Evolutionary conservation across 2,113 vertebrate genomes (phyloP).

Genomic region (Dipodomys stephensi): DNA sequence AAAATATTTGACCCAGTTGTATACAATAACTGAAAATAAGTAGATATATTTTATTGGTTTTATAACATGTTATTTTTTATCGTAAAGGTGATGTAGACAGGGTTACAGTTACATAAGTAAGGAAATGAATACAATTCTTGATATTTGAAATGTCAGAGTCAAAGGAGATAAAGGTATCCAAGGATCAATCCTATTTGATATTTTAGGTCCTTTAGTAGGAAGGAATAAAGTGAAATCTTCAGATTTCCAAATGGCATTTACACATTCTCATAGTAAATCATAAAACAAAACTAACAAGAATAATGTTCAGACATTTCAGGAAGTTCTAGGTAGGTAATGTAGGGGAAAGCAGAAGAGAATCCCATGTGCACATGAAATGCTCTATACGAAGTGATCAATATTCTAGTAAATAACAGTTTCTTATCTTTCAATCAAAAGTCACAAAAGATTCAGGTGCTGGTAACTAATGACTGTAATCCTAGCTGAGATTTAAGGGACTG

Average conservation of each 20-base stretch:
- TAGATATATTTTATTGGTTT: background rate
- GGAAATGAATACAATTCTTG: too few relatives aligned
- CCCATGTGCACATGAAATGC: background rate
- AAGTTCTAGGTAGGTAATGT: background rate
- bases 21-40: background rate
- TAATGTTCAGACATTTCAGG: background rate
- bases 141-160: background rate
- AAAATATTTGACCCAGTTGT: background rate
- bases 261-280: background rate
- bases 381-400: background rate
- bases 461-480: too few relatives aligned
- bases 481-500: too few relatives aligned
- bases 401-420: background rate
- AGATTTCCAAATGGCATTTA: background rate
- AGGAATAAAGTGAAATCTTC: background rate
- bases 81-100: too few relatives aligned
- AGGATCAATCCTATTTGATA: background rate
- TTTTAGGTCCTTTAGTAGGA: slow-evolving; percentile 5
- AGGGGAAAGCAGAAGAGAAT: background rate
- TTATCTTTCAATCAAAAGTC: background rate
- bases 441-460: background rate
- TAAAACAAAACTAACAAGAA: slow-evolving; percentile 14
- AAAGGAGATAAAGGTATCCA: background rate
- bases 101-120: too few relatives aligned
- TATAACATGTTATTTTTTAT: too few relatives aligned